These are phyloP conservation scores for Gymnocheta viridis DNA, from an alignment of 2,888 invertebrate genomes.

Conservation along the genomic window DNA sequence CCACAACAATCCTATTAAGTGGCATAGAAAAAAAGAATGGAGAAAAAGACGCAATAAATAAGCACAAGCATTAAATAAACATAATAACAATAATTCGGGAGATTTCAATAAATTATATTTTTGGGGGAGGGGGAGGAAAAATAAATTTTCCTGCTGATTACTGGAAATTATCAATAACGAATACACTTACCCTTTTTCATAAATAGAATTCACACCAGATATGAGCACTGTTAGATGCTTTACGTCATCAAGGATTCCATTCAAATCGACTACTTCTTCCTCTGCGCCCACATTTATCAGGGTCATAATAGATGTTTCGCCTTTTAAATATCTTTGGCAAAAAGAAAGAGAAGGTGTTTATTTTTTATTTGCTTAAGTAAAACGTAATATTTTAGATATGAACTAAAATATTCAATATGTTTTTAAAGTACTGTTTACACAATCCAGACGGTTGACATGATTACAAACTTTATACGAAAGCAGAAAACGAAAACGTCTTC, in stretches of 20 bases:
- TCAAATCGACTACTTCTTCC: slow-evolving; percentile 83
- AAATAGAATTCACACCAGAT: slow-evolving; percentile 83
- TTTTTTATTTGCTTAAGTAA: no score
- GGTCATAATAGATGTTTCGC: slow-evolving; percentile 81
- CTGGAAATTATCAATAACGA: not conserved
- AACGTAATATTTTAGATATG: no score
- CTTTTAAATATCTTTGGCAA: slow-evolving; percentile 68
- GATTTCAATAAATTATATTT: not conserved
- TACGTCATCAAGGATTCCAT: slow-evolving; percentile 82
- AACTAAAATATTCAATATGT: no score
- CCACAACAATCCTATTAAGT: slow-evolving; percentile 72
- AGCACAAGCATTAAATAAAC: slow-evolving; percentile 2
- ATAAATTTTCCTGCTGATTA: not conserved
- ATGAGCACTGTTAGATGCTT: slow-evolving; percentile 82
- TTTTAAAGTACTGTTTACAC: no score
- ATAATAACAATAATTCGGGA: not conserved
- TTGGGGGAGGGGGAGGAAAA: not conserved
- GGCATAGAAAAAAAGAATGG: slow-evolving; percentile 42
- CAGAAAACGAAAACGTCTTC: no score
- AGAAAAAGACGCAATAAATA: slow-evolving; percentile 43
- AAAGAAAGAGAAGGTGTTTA: no score
- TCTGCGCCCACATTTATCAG: slow-evolving; percentile 84
- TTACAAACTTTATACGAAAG: no score
- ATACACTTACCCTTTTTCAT: slow-evolving; percentile 82
- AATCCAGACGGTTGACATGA: no score